phyloP scores from a whole-genome alignment of 2,888 invertebrate species.

The Nesidiocoris tenuis region DNA sequence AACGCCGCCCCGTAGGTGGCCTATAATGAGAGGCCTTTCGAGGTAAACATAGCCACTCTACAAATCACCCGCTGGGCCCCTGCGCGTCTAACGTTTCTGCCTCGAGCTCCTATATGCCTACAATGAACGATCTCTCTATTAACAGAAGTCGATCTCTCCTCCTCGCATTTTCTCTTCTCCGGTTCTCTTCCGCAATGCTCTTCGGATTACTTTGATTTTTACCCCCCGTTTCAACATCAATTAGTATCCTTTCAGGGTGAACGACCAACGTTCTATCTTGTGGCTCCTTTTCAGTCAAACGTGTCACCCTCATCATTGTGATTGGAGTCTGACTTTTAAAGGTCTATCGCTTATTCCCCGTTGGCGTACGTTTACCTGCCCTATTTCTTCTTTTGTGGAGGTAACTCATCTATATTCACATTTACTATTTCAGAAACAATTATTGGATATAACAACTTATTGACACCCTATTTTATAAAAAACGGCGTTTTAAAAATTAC shows the following conservation, averaged over 20 bases:
- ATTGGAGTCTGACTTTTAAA: no score
- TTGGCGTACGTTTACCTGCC: no score
- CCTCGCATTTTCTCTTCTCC: neutral
- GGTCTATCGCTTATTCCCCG: no score
- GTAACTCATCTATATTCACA: no score
- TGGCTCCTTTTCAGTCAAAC: neutral
- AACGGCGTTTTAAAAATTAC: no score
- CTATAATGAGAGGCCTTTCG: slow-evolving; percentile 32
- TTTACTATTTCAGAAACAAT: no score
- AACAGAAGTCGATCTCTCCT: neutral
- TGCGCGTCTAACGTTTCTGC: neutral
- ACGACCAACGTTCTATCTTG: neutral
- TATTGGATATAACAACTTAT: no score
- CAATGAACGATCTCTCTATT: neutral
- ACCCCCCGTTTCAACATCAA: neutral
- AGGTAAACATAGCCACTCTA: slow-evolving; percentile 39
- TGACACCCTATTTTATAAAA: no score
- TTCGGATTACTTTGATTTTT: neutral
- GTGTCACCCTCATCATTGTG: neutral
- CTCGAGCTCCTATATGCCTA: neutral
- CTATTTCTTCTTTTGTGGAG: no score
- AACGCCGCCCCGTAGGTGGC: slow-evolving; percentile 23
- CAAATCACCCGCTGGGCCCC: slow-evolving; percentile 21
- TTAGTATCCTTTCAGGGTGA: neutral
- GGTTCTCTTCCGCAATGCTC: neutral